These are phyloP conservation scores for Nanger granti DNA, from an alignment of 2,113 vertebrate species.

Conservation along the genomic window DNA sequence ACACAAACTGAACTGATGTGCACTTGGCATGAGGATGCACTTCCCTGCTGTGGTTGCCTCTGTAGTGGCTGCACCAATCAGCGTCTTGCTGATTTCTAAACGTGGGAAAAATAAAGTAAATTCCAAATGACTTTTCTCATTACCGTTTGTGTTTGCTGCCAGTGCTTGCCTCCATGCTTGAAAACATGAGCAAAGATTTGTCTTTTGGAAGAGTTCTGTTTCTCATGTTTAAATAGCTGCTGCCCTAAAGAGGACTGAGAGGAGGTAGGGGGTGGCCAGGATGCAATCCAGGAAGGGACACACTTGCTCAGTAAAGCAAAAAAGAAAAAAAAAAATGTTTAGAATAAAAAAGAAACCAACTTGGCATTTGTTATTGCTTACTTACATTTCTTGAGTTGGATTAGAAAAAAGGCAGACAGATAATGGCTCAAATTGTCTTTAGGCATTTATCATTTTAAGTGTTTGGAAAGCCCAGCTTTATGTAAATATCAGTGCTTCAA, in stretches of 20 bases:
- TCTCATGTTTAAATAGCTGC: conserved; percentile 46
- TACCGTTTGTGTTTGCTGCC: conserved; percentile 50
- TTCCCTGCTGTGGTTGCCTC: background rate
- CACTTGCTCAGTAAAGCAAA: background rate
- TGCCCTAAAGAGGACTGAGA: background rate
- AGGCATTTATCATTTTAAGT: conserved; percentile 3
- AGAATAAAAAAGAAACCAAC: background rate
- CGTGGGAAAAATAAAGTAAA: conserved; percentile 35
- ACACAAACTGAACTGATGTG: too few species aligned
- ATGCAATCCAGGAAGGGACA: background rate
- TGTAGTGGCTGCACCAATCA: background rate
- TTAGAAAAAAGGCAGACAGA: background rate
- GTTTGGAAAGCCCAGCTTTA: conserved; percentile 11
- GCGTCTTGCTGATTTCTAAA: conserved; percentile 13
- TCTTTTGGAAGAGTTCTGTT: conserved; percentile 37
- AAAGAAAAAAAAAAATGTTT: background rate
- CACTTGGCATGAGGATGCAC: background rate
- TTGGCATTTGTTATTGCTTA: background rate
- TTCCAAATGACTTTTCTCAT: conserved; percentile 44
- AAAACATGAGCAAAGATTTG: conserved; percentile 57
- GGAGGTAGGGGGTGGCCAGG: background rate
- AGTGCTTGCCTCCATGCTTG: conserved; percentile 58
- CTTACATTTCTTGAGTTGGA: background rate
- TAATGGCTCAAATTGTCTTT: background rate
- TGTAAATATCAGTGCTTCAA: conserved; percentile 7